Base-by-base conservation (phyloP, 2,113 vertebrate species). In the Oryzias woworae region DNA sequence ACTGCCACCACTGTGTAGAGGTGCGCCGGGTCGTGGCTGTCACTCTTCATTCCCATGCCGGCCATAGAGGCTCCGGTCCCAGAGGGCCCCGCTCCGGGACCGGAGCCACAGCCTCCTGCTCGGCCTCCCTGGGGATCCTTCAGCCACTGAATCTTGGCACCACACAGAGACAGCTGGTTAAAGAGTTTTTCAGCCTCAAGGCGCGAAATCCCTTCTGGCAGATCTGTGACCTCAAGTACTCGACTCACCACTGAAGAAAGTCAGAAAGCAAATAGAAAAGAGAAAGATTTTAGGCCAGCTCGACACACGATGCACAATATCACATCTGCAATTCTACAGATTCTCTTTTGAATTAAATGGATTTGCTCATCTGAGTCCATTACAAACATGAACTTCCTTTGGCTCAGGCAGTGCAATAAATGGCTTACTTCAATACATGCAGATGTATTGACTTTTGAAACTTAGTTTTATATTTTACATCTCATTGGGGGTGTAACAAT, bases 81-180 rank as follows among this genome's bases (percentile, higher is more conserved):
- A n/a, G 53, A 51, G 15, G 61, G 48, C 86, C 1, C 85, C 2
- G 26, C 61, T 18, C 56, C 58, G 1, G 77, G 46, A 54, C 80
- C 83, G 44, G 83, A 80, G 23, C 75, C 80, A 0, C 75, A 79
- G 64, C 70, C 82, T 14, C 73, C 76, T 44, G 80, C 75, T 28
- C 88, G 66, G 56, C 82, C 85, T 43, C 90, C 92, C 87, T 94
- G 94, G 71, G 95, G 91, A 83, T 99, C 97, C 87, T 95, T 98
- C 71, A 98, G 94, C 96, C 97, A 99, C 90, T 98, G 96, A 91
- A 99, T 99, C 93, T 96, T 96, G 94, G 96, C 97, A 23, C 97
- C 96, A 0, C 96, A 96, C 93, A 98, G 92, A 46, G 94, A 94
- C 3, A 99, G 93, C 87, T 98, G 97, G 51, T 96, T 96, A 88